Conservation (phyloP, 2,888 invertebrate species). For the Lithophane leautieri region DNA sequence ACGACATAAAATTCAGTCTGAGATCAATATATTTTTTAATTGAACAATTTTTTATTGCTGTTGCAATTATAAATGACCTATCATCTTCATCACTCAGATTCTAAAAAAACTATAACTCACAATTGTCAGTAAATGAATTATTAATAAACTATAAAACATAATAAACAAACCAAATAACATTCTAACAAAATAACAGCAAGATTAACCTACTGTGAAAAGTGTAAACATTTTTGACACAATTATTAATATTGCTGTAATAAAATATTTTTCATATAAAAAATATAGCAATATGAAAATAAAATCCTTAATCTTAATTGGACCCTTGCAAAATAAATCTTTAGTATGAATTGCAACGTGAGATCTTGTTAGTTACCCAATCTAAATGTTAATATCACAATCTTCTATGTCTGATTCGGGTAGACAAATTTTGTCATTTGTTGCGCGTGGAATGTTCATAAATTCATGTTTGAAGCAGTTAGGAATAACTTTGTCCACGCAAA, state of each 20-base stretch:
- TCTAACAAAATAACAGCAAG: neutral
- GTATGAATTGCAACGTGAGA: neutral
- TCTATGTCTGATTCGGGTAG: slow-evolving; percentile 55
- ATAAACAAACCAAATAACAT: too few relatives aligned
- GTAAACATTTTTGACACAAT: too few relatives aligned
- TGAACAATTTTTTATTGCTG: neutral
- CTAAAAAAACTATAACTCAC: neutral
- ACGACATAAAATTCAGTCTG: neutral
- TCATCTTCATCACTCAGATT: neutral
- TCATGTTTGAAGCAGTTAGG: slow-evolving; percentile 3
- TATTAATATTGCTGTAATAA: neutral
- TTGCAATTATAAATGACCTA: neutral
- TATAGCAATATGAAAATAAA: neutral
- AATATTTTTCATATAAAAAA: neutral
- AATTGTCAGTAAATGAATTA: too few relatives aligned
- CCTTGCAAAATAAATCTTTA: neutral
- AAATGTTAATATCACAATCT: slow-evolving; percentile 36
- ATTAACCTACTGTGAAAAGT: neutral
- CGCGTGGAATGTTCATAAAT: slow-evolving; percentile 1
- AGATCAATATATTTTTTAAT: neutral
- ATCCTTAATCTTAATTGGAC: neutral
- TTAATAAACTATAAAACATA: too few relatives aligned
- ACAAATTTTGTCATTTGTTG: slow-evolving; percentile 2
- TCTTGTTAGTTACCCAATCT: slow-evolving; percentile 2
- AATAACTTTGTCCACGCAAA: slow-evolving; percentile 10